phyloP scores from a whole-genome alignment of 2,113 vertebrate species.

The Fulmarus glacialis region DNA sequence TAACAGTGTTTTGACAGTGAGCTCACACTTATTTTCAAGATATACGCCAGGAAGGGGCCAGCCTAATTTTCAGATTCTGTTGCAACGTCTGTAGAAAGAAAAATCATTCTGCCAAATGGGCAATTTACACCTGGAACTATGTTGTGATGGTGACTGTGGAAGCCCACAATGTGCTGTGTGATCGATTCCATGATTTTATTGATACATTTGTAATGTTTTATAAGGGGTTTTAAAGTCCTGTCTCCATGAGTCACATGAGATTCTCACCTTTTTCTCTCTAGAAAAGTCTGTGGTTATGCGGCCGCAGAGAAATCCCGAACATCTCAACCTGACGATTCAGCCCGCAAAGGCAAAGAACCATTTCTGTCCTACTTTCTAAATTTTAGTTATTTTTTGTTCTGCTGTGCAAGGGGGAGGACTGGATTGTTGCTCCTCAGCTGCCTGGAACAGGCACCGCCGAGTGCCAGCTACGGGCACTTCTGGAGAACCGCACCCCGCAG shows the following conservation, averaged over 20 bases:
- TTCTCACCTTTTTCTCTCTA: neutral
- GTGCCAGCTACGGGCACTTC: neutral
- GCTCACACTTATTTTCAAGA: neutral
- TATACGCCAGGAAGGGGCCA: neutral
- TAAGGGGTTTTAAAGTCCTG: neutral
- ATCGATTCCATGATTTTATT: neutral
- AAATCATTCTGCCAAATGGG: neutral
- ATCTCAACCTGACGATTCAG: neutral
- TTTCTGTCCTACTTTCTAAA: neutral
- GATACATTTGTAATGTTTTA: neutral
- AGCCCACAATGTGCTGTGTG: neutral
- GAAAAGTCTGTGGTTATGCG: rapidly evolving
- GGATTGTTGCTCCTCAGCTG: neutral
- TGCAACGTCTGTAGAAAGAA: neutral
- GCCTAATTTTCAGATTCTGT: neutral
- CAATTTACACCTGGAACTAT: neutral
- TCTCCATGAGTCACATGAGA: neutral
- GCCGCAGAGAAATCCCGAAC: neutral
- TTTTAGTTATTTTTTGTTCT: neutral
- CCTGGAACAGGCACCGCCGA: neutral
- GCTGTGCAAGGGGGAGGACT: no score
- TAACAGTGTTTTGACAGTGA: neutral
- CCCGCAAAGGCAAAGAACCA: neutral
- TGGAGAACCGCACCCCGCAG: neutral
- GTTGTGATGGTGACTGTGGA: neutral